A percentile compares a stretch with the other conserved stretches of the same genome.
Evolutionary conservation across 2,888 invertebrate genomes (phyloP).

Genomic region (Chymomyza amoena): DNA sequence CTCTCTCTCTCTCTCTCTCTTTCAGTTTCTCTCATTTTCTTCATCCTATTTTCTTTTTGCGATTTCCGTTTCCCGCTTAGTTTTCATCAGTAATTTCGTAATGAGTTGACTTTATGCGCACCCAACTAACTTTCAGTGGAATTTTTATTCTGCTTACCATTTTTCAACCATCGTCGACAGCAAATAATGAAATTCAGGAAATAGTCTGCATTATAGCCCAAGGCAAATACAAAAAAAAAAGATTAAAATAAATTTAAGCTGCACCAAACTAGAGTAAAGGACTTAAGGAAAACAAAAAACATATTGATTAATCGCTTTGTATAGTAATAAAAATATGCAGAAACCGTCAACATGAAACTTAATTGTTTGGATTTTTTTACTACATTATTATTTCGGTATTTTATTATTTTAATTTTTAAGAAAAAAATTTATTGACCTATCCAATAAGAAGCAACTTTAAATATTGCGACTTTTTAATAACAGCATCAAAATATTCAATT

Average conservation of each 20-base stretch:
- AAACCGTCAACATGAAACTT: no score
- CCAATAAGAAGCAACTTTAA: no score
- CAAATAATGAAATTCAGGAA: conserved; percentile 43
- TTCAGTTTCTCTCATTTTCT: not conserved
- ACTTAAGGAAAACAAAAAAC: no score
- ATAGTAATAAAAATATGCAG: no score
- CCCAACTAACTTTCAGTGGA: conserved; percentile 19
- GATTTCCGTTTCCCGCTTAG: conserved; percentile 25
- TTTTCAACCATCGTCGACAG: conserved; percentile 10
- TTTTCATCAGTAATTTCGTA: conserved; percentile 59
- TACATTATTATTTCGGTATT: no score
- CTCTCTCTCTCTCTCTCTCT: not conserved
- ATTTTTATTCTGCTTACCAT: not conserved
- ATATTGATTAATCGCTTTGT: no score
- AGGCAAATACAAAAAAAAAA: not conserved
- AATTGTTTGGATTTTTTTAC: not conserved
- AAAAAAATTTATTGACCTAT: no score
- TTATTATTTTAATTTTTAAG: no score
- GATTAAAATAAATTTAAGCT: no score
- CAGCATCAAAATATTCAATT: no score
- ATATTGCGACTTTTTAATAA: no score
- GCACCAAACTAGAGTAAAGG: not conserved
- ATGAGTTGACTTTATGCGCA: conserved; percentile 70
- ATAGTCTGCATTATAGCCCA: conserved; percentile 24
- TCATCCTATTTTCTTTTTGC: not conserved